phyloP scores from a whole-genome alignment of 2,888 invertebrate species.

The Dermolepida albohirtum region DNA sequence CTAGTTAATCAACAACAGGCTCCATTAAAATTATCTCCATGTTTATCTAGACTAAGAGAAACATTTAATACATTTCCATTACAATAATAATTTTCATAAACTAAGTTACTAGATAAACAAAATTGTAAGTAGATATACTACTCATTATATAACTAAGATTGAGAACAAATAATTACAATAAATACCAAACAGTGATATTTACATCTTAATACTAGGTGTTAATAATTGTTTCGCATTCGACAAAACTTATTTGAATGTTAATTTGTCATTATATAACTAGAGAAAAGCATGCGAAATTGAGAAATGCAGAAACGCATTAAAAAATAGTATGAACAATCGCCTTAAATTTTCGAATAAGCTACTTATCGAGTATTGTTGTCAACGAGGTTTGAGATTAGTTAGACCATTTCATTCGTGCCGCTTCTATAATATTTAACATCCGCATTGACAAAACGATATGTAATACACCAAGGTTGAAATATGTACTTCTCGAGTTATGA shows the following conservation, averaged over 20 bases:
- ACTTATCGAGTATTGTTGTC: too few species aligned
- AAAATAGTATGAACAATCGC: neutral
- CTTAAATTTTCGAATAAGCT: too few species aligned
- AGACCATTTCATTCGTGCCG: neutral
- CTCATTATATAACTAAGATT: neutral
- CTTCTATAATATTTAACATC: neutral
- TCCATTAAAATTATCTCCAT: too few species aligned
- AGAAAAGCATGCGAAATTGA: slow-evolving; percentile 11
- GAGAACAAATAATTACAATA: neutral
- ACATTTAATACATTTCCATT: too few species aligned
- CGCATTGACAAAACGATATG: slow-evolving; percentile 3
- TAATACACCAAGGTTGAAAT: slow-evolving; percentile 2
- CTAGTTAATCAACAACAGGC: too few species aligned
- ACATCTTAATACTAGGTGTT: slow-evolving; percentile 15
- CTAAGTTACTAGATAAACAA: too few species aligned
- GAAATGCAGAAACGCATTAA: neutral
- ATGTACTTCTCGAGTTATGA: slow-evolving; percentile 3
- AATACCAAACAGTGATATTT: slow-evolving; percentile 14
- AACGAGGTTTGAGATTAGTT: too few species aligned
- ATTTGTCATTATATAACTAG: slow-evolving; percentile 19
- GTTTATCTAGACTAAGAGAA: too few species aligned
- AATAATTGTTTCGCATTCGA: slow-evolving; percentile 14
- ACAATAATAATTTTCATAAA: too few species aligned
- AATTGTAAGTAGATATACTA: too few species aligned
- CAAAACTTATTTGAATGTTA: slow-evolving; percentile 26